Conservation (phyloP, 2,797 vertebrate genomes). For the Neosalanx taihuensis region DNA sequence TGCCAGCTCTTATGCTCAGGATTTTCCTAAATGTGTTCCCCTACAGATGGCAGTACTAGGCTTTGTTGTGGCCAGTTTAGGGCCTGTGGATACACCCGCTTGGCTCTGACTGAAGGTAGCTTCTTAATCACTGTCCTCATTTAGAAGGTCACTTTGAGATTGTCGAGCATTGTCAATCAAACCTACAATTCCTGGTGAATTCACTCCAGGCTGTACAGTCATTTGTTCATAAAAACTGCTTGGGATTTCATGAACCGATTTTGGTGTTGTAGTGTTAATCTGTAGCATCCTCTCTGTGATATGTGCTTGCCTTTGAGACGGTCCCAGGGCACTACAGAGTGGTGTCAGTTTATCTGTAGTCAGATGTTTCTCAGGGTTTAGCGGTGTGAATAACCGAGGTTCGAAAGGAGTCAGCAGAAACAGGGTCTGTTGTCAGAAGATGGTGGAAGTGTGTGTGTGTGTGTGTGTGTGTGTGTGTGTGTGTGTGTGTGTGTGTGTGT, state of each 20-base stretch:
- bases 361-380: neutral
- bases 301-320: neutral
- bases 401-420: neutral
- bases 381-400: neutral
- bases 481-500: slow-evolving; percentile 16
- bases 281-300: neutral
- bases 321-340: neutral
- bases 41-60: slow-evolving; percentile 15
- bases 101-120: slow-evolving; percentile 1
- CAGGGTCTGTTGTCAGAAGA: neutral
- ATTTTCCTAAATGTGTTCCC: neutral
- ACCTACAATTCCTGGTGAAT: neutral
- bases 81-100: slow-evolving; percentile 6
- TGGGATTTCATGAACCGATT: neutral
- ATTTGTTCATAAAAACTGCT: neutral
- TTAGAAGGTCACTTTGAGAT: neutral
- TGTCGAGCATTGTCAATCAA: neutral
- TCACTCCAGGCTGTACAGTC: neutral
- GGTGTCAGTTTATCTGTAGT: neutral
- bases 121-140: slow-evolving; percentile 6
- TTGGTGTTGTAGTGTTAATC: neutral
- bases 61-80: neutral
- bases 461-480: slow-evolving; percentile 29
- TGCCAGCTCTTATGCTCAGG: neutral
- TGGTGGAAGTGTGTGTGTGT: neutral